Evolutionary conservation across 2,888 invertebrate species (phyloP), one percentile per base, ranked within the genome.

Genomic region (Netelia fuscicornis): DNA sequence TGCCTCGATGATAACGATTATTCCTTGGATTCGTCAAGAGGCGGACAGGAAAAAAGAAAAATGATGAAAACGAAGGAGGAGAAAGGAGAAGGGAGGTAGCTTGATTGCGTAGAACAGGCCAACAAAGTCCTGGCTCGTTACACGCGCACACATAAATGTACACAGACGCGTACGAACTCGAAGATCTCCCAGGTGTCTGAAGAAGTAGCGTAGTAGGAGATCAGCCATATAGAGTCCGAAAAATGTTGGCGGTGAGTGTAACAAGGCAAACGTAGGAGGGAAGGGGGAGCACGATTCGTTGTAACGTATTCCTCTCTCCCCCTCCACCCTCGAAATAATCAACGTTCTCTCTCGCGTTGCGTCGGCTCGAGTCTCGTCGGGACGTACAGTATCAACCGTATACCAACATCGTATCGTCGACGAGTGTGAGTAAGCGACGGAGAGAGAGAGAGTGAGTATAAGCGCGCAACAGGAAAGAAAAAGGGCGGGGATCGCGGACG

Each of bases 401-500:
- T 42, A n/a, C 65, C 8, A 6, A n/a, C 42, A 44, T 37, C 42
- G 17, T 42, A 65, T 17, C 42, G 42, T 42, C 13, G 64, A 20
- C 60, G 30, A 13, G 30, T 11, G 10, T 9, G 30, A 48, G 44
- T 10, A 10, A 64, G 17, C 8, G 60, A 62, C 23, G 30, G n/a
- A 67, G 25, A 58, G 54, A 42, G 58, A 20, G 20, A 44, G 70
- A 20, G 10, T 64, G 64, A 74, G 70, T 77, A 67, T 56, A 62
- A 72, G 71, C 65, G 83, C 72, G 71, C 72, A 82, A 82, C 78
- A 75, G 78, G 84, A 86, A 74, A 84, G 74, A 68, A 87, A 82
- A 84, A 89, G 90, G 92, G 92, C 92, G 92, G 93, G 92, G 93
- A 89, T 89, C 88, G 74, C 81, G 48, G 81, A 9, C 72, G 56